These are phyloP conservation scores for Irena cyanogastra DNA, from an alignment of 2,113 vertebrate genomes.

Conservation along the genomic window DNA sequence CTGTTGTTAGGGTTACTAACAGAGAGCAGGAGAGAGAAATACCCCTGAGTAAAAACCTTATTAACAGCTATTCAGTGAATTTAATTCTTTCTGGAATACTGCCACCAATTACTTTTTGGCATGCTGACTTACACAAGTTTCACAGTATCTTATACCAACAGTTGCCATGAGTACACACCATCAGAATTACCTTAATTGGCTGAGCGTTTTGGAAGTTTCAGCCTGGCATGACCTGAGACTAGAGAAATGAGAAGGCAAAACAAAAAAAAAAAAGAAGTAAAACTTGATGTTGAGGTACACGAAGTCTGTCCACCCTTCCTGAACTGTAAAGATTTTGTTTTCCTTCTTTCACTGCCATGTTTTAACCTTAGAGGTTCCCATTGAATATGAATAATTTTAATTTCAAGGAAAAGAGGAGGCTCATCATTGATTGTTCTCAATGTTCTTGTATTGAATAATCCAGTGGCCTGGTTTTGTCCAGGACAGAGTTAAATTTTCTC, in stretches of 20 bases:
- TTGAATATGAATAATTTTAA: not conserved
- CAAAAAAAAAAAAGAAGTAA: not conserved
- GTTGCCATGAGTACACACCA: not conserved
- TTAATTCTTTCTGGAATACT: constrained; percentile 69
- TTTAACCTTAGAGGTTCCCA: not conserved
- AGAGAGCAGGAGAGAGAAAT: not conserved
- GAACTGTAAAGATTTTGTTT: not conserved
- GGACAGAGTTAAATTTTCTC: not conserved
- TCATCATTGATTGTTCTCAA: not conserved
- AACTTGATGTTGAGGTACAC: not conserved
- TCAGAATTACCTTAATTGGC: constrained; percentile 45
- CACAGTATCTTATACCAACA: constrained; percentile 35
- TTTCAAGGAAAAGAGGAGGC: not conserved
- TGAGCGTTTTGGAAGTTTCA: constrained; percentile 40
- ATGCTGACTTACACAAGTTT: constrained; percentile 32
- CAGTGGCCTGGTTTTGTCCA: not conserved
- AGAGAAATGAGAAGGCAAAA: not conserved
- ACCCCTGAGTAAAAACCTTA: constrained; percentile 62
- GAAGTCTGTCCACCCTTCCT: not conserved
- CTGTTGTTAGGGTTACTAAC: constrained; percentile 55
- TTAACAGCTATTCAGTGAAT: constrained; percentile 63
- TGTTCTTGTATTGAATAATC: not conserved
- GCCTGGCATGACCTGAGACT: not conserved
- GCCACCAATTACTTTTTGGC: constrained; percentile 56
- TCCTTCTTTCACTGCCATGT: not conserved